These are phyloP conservation scores for Melanotaenia boesemani DNA, from an alignment of 2,797 vertebrate species.

Conservation along the genomic window DNA sequence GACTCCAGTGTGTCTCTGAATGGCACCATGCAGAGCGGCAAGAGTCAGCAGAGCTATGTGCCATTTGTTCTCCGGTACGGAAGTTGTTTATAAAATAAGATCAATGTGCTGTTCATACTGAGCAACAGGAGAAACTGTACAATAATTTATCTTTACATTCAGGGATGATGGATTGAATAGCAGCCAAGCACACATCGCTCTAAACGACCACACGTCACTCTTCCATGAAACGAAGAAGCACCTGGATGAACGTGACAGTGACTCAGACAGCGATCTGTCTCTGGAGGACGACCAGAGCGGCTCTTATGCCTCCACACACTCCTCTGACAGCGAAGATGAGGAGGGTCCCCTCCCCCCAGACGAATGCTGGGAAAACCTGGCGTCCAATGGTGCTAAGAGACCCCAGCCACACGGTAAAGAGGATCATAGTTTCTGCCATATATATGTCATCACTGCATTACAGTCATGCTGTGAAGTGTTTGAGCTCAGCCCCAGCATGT, in stretches of 20 bases:
- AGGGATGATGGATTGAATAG: conserved; percentile 90
- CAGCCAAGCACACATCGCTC: conserved; percentile 84
- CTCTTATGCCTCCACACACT: conserved; percentile 93
- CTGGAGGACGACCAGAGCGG: conserved; percentile 93
- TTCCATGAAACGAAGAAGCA: conserved; percentile 86
- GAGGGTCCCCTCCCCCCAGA: conserved; percentile 85
- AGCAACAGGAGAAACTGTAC: background rate
- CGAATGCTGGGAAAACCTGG: conserved; percentile 90
- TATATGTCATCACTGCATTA: background rate
- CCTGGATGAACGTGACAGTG: conserved; percentile 86
- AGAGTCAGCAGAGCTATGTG: conserved; percentile 95
- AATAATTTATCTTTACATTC: conserved; percentile 40
- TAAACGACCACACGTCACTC: conserved; percentile 85
- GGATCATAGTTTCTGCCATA: background rate
- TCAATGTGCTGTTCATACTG: background rate
- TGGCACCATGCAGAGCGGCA: conserved; percentile 91
- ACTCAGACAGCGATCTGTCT: conserved; percentile 95
- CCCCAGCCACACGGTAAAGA: conserved; percentile 81
- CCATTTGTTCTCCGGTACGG: conserved; percentile 91
- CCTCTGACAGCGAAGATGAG: conserved; percentile 94
- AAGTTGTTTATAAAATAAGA: background rate
- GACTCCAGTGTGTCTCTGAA: conserved; percentile 91
- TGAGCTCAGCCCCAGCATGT: too few relatives aligned
- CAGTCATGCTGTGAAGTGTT: too few relatives aligned
- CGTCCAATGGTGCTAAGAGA: conserved; percentile 81